Conservation (phyloP, 2,113 vertebrate genomes). For the Chaenocephalus aceratus region DNA sequence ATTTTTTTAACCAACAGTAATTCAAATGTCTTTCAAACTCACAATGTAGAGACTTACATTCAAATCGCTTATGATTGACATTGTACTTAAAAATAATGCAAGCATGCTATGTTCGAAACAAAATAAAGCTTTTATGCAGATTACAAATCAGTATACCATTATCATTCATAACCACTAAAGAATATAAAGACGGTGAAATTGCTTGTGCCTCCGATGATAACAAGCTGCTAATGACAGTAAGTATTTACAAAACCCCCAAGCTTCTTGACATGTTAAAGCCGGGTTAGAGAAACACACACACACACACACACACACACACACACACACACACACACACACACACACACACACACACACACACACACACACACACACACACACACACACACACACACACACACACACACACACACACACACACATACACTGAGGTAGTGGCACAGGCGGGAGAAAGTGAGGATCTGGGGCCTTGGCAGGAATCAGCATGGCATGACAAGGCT, state of each 20-base stretch:
- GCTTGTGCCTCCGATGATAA: conserved; percentile 39
- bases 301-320: too few relatives aligned
- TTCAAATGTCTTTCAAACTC: not conserved
- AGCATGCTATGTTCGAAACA: conserved; percentile 4
- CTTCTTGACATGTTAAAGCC: conserved; percentile 36
- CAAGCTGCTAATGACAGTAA: conserved; percentile 45
- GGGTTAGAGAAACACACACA: conserved; percentile 17
- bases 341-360: too few relatives aligned
- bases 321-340: too few relatives aligned
- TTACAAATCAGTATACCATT: conserved; percentile 22
- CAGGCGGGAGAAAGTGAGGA: conserved; percentile 51
- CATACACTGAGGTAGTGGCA: conserved; percentile 49
- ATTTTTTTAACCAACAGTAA: not conserved
- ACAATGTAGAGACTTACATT: not conserved
- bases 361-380: too few relatives aligned
- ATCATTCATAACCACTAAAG: conserved; percentile 38
- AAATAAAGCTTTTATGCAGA: not conserved
- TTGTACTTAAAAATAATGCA: not conserved
- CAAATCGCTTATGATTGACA: not conserved
- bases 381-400: too few relatives aligned
- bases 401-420: too few relatives aligned
- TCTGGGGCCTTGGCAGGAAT: conserved; percentile 64
- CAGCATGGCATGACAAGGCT: conserved; percentile 64
- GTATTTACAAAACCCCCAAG: conserved; percentile 46
- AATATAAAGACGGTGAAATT: conserved; percentile 44